Conservation (phyloP, 2,888 invertebrate genomes). For the Drosophila nr. medialis region DNA sequence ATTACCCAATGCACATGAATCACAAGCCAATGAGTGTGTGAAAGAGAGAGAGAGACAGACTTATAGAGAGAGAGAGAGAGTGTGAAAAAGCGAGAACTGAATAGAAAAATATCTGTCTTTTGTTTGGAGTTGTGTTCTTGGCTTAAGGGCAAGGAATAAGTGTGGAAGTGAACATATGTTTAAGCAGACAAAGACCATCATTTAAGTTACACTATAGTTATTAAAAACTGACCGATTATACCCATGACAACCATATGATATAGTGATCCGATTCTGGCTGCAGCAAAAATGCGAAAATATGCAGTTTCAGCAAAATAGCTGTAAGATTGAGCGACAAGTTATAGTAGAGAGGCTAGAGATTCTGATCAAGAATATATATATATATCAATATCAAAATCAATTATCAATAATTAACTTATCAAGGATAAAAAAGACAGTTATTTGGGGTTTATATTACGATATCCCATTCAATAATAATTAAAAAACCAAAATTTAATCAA, state of each 20-base stretch:
- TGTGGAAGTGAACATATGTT: not conserved
- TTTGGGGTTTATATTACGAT: too few species aligned
- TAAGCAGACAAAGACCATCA: not conserved
- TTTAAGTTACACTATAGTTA: not conserved
- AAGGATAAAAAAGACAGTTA: not conserved
- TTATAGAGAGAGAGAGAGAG: not conserved
- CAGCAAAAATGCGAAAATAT: not conserved
- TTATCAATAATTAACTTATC: constrained; percentile 8
- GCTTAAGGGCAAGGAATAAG: not conserved
- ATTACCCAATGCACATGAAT: constrained; percentile 21
- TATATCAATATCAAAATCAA: too few species aligned
- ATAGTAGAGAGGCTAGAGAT: not conserved
- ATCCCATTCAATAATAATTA: too few species aligned
- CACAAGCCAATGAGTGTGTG: not conserved
- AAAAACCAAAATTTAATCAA: too few species aligned
- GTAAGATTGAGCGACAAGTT: not conserved
- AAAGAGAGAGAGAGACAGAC: too few species aligned
- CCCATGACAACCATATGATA: not conserved
- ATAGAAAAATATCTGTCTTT: not conserved
- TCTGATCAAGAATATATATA: not conserved
- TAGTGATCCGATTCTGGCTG: not conserved
- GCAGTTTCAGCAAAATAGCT: too few species aligned
- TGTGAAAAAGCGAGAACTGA: not conserved
- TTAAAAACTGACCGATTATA: not conserved
- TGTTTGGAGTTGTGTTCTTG: not conserved